Base-by-base conservation (phyloP, 2,797 vertebrate species). In the Dipus sagitta region DNA sequence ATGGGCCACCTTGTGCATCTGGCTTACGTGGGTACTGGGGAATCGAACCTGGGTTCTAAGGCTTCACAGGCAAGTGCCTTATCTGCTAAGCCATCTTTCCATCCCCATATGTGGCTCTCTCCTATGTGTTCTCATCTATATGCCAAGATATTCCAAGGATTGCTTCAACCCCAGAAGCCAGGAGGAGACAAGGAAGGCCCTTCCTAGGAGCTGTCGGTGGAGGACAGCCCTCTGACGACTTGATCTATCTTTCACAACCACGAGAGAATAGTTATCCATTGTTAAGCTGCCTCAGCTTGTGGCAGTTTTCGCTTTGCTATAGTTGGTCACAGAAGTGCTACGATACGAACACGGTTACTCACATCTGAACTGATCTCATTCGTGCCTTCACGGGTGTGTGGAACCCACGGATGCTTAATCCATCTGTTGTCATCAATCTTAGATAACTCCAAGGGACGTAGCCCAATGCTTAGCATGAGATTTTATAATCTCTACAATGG, bases 361-460 rank as follows among this genome's bases (percentile, higher is more conserved):
- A 14, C 18, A 67, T 24, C 12, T 15, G 4, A 5, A n/a, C 4
- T 64, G 32, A 82, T 82, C 71, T 60, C 7, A 15, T 8, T 20
- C 78, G 30, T 32, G 20, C n/a, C 87, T 86, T 80, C 64, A 18
- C 15, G 60, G 26, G 15, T 71, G 13, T 8, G 34, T 17, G 30
- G 72, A 34, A 47, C 34, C 42, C 34, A 32, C 1, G 54, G 17
- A 68, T 32, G 52, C n/a, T 72, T 89, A 30, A 6, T 54, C 38
- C 52, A 12, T 14, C 54, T 54, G 52, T 62, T 10, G n/a, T 83
- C 79, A 83, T 52, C 86, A 47, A 21, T 70, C 54, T 88, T 64
- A 71, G 68, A 70, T 18, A 92, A 26, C 17, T 38, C n/a, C 95
- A 71, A 77, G 92, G 89, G 68, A 65, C 26, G 21, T 30, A 72